phyloP scores from a whole-genome alignment of 2,888 invertebrate genomes.

The Tenthredo amoena region DNA sequence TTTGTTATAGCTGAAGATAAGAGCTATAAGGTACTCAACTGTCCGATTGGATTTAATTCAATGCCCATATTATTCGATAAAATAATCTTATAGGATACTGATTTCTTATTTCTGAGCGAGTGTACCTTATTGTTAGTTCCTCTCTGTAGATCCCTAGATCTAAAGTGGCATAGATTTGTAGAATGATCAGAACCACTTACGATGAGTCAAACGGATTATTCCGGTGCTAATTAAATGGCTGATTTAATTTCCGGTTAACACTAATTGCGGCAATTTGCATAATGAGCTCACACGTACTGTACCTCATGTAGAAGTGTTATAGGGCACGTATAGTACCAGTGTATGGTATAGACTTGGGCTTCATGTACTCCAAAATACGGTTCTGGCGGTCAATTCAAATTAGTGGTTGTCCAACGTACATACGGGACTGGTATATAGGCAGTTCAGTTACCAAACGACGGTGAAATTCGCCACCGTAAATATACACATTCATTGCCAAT shows the following conservation, averaged over 20 bases:
- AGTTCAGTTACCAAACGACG: constrained; percentile 5
- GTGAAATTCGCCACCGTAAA: not conserved
- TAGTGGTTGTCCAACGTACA: constrained; percentile 31
- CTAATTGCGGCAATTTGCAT: constrained; percentile 52
- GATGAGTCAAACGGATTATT: constrained; percentile 38
- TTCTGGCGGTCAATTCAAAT: constrained; percentile 44
- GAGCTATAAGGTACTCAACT: not conserved
- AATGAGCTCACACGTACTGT: constrained; percentile 44
- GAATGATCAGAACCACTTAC: constrained; percentile 38
- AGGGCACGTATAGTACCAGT: constrained; percentile 9
- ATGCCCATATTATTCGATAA: not conserved
- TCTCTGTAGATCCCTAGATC: not conserved
- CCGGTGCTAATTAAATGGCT: constrained; percentile 27
- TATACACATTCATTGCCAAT: not conserved
- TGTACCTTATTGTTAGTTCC: not conserved
- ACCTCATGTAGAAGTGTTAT: constrained; percentile 39
- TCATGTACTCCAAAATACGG: not conserved
- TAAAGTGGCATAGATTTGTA: not conserved
- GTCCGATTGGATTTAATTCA: not conserved
- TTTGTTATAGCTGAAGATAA: not conserved
- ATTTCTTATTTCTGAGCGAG: not conserved
- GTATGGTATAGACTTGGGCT: constrained; percentile 26
- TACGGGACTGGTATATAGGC: not conserved
- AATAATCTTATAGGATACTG: not conserved
- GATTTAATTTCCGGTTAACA: constrained; percentile 47